Percentiles rank a stretch among this genome's conserved stretches.
Evolutionary conservation across 92 coral and sea anemone species (phyloP).

Genomic region (Metridium senile): DNA sequence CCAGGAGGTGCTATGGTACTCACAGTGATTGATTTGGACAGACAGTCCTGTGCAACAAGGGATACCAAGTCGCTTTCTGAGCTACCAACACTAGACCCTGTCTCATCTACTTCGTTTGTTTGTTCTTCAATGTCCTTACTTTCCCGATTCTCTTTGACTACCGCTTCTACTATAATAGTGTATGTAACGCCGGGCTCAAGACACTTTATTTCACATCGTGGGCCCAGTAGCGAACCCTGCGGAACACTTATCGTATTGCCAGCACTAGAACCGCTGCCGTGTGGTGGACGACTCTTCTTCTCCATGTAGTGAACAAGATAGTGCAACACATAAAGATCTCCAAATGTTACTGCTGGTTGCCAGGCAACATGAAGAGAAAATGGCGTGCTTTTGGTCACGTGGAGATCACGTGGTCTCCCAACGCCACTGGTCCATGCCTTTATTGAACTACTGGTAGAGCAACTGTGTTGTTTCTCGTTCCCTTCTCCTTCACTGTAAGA

Average conservation of each 20-base stretch:
- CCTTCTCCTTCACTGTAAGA: conserved; percentile 30
- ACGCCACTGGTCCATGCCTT: conserved; percentile 74
- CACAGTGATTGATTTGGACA: conserved; percentile 56
- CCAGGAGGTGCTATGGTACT: conserved; percentile 77
- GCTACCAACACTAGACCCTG: conserved; percentile 32
- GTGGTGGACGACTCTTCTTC: conserved; percentile 53
- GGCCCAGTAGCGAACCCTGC: conserved; percentile 37
- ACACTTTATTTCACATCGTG: conserved; percentile 24
- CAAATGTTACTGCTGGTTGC: conserved; percentile 65
- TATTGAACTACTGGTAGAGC: conserved; percentile 18
- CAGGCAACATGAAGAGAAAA: conserved; percentile 67
- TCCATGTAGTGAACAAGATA: conserved; percentile 62
- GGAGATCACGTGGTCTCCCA: conserved; percentile 51
- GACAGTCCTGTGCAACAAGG: conserved; percentile 23
- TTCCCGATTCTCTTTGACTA: conserved; percentile 43
- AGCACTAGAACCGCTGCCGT: conserved; percentile 35
- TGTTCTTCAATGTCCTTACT: conserved; percentile 39
- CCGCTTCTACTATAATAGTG: conserved; percentile 61
- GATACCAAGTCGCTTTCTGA: conserved; percentile 39
- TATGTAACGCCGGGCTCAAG: conserved; percentile 80
- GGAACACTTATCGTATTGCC: conserved; percentile 41
- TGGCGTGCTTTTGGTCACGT: conserved; percentile 47
- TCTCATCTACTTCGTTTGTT: conserved; percentile 30
- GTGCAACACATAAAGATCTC: conserved; percentile 44
- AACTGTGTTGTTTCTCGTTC: background rate